phyloP scores from a whole-genome alignment of 2,113 vertebrate species.

The Megatriorchis doriae region DNA sequence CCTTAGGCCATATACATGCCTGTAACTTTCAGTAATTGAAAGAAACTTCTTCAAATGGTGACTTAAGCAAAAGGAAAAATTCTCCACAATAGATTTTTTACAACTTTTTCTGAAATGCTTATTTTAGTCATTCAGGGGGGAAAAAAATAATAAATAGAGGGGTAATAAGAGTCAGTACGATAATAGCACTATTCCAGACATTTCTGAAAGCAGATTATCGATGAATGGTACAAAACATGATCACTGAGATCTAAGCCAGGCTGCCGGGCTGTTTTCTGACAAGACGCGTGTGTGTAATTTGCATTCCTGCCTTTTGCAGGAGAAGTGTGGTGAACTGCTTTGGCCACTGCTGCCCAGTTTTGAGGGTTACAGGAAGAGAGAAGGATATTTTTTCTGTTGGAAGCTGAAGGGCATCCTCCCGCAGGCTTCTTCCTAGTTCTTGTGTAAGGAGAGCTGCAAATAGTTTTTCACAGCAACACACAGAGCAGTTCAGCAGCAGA shows the following conservation, averaged over 20 bases:
- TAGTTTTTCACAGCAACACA: not conserved
- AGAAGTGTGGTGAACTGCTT: not conserved
- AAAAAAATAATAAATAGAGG: not conserved
- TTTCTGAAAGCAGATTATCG: not conserved
- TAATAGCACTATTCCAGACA: not conserved
- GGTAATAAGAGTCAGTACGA: not conserved
- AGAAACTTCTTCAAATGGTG: not conserved
- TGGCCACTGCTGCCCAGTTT: not conserved
- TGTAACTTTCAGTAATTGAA: not conserved
- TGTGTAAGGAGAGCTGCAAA: not conserved
- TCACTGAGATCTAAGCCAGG: not conserved
- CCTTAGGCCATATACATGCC: not conserved
- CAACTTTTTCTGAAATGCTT: not conserved
- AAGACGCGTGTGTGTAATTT: rapidly evolving
- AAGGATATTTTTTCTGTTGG: not conserved
- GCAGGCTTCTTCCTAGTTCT: not conserved
- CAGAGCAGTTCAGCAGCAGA: not conserved
- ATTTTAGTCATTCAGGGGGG: not conserved
- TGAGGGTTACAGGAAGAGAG: not conserved
- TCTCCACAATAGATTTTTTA: not conserved
- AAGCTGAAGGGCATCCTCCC: not conserved
- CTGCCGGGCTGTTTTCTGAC: not conserved
- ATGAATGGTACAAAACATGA: not conserved
- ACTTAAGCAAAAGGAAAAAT: not conserved
- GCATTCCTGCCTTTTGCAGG: not conserved